Evolutionary conservation across 2,797 vertebrate species (phyloP), one percentile per base, ranked within the genome.

Genomic region (Emys orbicularis): DNA sequence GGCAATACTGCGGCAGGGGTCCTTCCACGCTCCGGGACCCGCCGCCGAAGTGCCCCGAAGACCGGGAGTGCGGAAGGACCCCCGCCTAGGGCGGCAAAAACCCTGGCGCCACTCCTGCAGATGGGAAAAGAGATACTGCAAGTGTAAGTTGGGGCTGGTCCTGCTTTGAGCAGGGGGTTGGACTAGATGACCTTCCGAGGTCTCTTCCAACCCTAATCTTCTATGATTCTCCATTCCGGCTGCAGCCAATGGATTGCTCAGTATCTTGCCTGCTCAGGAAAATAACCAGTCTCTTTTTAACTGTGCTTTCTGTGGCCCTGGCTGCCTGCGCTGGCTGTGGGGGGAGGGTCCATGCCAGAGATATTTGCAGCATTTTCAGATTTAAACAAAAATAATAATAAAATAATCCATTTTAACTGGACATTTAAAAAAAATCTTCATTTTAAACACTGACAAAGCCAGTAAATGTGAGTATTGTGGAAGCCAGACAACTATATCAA

Each of bases 401-500:
- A 6, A 5, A 1, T 3, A 13, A 84, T 9, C 6, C 41, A 50
- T 27, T 15, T 13, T n/a, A 81, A 5, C 84, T 8, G 83, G 77
- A 27, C 25, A 1, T 34, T n/a, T 25, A 86, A 88, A 86, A 44
- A 44, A 1, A 31, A 89, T 6, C 1, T 29, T 59, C 7, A 0
- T 1, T 61, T 5, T 3, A 7, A 72, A 61, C 2, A 1, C 52
- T 15, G 0, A 34, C 11, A 10, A 52, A 83, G 81, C 0, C 2
- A 84, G 44, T 18, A 29, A 72, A 89, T 0, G 19, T 52, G 80
- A 1, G 2, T 2, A 49, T 31, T 92, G 2, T 83, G 54, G 27
- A 23, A 88, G 44, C 56, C 92, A 15, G 88, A 72, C 19, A 72
- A 90, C 84, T 54, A 1, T 85, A 81, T 2, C 86, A 7, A 16